These are phyloP conservation scores for Macrotus californicus DNA, from an alignment of 2,113 vertebrate genomes.

Conservation along the genomic window DNA sequence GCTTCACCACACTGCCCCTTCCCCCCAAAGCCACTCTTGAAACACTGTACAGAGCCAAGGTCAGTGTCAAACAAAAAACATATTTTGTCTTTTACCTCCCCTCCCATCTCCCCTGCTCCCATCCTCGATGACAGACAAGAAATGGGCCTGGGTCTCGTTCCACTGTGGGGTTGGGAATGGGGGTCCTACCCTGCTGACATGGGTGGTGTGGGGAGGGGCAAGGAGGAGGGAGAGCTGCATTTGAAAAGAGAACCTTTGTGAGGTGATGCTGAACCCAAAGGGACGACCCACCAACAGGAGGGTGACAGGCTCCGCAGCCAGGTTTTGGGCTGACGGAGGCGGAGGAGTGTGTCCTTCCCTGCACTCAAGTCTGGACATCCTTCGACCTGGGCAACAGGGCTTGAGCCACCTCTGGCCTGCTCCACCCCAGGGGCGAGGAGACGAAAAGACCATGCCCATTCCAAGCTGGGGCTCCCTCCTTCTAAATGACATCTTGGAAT, in stretches of 20 bases:
- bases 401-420: neutral
- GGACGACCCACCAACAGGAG: fast-evolving
- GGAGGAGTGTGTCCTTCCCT: neutral
- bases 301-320: neutral
- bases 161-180: neutral
- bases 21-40: neutral
- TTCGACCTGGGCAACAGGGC: fast-evolving
- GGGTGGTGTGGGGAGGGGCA: neutral
- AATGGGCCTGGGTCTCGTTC: neutral
- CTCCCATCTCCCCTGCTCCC: neutral
- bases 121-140: neutral
- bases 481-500: neutral
- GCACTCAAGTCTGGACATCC: neutral
- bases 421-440: neutral
- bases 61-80: neutral
- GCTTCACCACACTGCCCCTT: fast-evolving
- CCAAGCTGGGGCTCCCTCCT: neutral
- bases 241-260: neutral
- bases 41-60: neutral
- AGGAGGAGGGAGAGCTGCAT: neutral
- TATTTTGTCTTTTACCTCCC: neutral
- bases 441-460: neutral
- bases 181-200: neutral
- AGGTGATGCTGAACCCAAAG: no score
- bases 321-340: neutral